These are phyloP conservation scores for Drosophila trichaetosa DNA, from an alignment of 2,888 invertebrate genomes.

Conservation along the genomic window DNA sequence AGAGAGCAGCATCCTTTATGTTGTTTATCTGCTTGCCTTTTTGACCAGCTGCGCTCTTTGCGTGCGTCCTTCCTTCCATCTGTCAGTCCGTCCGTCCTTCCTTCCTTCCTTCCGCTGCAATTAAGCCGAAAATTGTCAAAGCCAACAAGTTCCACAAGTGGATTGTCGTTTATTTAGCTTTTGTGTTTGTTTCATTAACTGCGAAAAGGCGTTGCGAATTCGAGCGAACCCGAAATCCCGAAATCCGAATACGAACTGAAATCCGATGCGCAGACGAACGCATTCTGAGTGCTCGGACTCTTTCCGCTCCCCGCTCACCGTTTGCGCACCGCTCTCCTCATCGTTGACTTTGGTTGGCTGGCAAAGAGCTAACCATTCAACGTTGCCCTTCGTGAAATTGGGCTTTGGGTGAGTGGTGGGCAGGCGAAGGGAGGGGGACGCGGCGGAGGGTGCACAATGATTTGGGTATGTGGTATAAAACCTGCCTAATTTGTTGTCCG, in stretches of 20 bases:
- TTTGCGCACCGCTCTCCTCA: slow-evolving; percentile 15
- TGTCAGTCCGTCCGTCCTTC: slow-evolving; percentile 3
- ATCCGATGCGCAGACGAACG: slow-evolving; percentile 30
- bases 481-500: slow-evolving; percentile 59
- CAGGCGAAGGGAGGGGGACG: not conserved
- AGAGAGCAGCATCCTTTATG: slow-evolving; percentile 47
- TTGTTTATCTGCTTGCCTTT: slow-evolving; percentile 31
- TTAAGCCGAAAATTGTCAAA: slow-evolving; percentile 75
- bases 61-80: slow-evolving; percentile 1
- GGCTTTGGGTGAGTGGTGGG: not conserved
- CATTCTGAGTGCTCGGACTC: slow-evolving; percentile 34
- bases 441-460: not conserved
- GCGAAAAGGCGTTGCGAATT: slow-evolving; percentile 51
- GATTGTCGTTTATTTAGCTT: slow-evolving; percentile 43
- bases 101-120: slow-evolving; percentile 61
- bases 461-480: slow-evolving; percentile 21
- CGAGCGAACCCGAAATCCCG: slow-evolving; percentile 8
- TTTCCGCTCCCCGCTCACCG: slow-evolving; percentile 19
- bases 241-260: slow-evolving; percentile 38
- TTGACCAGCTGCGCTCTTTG: slow-evolving; percentile 30
- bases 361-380: slow-evolving; percentile 71
- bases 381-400: slow-evolving; percentile 44
- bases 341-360: slow-evolving; percentile 63
- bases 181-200: slow-evolving; percentile 60
- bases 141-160: slow-evolving; percentile 78